Evolutionary conservation across 2,113 vertebrate species (phyloP).

Genomic region (Oophaga pumilio): DNA sequence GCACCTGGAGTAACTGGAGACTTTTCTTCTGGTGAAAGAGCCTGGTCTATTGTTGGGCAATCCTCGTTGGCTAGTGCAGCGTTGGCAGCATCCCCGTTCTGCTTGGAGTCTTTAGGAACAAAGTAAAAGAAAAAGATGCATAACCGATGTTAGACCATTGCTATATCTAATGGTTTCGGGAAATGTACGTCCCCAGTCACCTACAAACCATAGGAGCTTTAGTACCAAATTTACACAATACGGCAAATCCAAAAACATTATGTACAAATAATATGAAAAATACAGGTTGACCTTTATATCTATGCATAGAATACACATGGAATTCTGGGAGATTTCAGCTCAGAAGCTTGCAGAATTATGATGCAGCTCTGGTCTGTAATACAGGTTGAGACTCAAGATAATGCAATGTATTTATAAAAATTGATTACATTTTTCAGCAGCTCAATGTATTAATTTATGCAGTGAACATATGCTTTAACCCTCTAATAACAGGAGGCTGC

Average conservation of each 20-base stretch:
- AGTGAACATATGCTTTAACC: not conserved
- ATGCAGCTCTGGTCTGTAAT: not conserved
- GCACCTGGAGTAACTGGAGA: slow-evolving; percentile 80
- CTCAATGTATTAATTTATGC: not conserved
- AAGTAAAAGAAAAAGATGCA: slow-evolving; percentile 22
- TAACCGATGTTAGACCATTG: slow-evolving; percentile 9
- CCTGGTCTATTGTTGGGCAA: slow-evolving; percentile 92
- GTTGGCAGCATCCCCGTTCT: slow-evolving; percentile 87
- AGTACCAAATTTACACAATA: not conserved
- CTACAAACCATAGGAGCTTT: not conserved
- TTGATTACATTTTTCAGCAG: not conserved
- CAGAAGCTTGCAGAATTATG: not conserved
- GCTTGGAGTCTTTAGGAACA: slow-evolving; percentile 75
- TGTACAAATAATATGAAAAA: not conserved
- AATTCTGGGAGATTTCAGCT: not conserved
- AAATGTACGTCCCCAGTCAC: not conserved
- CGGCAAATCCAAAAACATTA: not conserved
- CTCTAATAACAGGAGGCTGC: not conserved
- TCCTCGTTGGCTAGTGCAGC: slow-evolving; percentile 90
- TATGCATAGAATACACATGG: not conserved
- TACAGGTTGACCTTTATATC: not conserved
- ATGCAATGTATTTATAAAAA: not conserved
- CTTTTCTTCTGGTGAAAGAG: slow-evolving; percentile 86
- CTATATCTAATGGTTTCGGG: not conserved
- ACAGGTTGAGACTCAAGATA: not conserved